Evolutionary conservation across 2,797 vertebrate species (phyloP), one percentile per base, ranked within the genome.

Genomic region (Rhinella marina): DNA sequence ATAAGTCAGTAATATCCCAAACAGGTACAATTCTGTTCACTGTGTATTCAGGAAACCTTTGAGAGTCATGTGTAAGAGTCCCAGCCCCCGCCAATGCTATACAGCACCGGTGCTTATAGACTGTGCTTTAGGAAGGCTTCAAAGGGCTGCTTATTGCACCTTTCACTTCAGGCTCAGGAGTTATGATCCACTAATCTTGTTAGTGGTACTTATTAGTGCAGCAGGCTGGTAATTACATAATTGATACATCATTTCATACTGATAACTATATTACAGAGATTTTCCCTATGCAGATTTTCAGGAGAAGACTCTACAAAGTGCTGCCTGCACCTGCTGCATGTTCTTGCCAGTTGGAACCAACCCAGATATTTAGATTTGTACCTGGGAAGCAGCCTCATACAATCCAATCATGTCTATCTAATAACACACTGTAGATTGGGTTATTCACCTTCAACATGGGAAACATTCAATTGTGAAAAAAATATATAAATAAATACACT

Each of bases 161-260:
- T 78, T 66, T 66, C 75, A 72, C 56, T 57, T 16, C 68, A 72
- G 77, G 54, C 52, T 80, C 72, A 19, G 10, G 23, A 72, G 64
- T 62, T 81, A 57, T 81, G 32, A 64, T 85, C 14, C 27, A 68
- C 66, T 81, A 80, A 80, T 78, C 87, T 80, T 80, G 68, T 84
- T 88, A 61, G 19, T 54, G 17, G 41, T 70, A 75, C 82, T 85
- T 81, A 85, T 88, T 88, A 88, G 75, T 85, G 56, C 76, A 75
- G 87, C 82, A 84, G 87, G 87, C 66, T 81, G 66, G 41, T 88
- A 88, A 88, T 84, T 85, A 68, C 82, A 81, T 88, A 88, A 88
- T 88, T 88, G 82, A 88, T 75, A 75, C 66, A 88, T 88, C 62
- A 84, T 88, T 85, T 85, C 57, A 81, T 75, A 81, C 62, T 73